phyloP scores from a whole-genome alignment of 2,888 invertebrate species.

The Pelosia muscerda region DNA sequence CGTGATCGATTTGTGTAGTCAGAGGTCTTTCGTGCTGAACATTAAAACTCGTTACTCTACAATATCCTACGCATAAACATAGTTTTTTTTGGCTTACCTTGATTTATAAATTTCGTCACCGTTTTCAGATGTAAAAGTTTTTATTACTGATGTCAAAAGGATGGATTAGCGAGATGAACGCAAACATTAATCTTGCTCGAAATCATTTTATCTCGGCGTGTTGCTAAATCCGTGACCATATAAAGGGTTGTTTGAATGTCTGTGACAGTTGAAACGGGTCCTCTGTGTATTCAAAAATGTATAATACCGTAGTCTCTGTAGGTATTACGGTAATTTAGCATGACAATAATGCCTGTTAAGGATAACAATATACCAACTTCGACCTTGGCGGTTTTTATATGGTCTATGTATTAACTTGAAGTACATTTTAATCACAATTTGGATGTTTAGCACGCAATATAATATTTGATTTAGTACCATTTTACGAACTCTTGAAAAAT shows the following conservation, averaged over 20 bases:
- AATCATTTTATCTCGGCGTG: background rate
- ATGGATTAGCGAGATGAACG: background rate
- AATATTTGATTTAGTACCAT: too few relatives aligned
- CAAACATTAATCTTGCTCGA: background rate
- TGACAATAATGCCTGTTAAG: background rate
- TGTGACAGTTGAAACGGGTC: background rate
- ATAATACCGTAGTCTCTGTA: background rate
- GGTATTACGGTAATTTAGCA: background rate
- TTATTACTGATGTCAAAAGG: background rate
- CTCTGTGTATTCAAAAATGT: background rate
- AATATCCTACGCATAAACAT: background rate
- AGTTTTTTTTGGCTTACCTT: background rate
- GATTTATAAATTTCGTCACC: background rate
- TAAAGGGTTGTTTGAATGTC: background rate
- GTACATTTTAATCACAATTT: background rate
- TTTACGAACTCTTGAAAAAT: too few relatives aligned
- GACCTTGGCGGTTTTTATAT: background rate
- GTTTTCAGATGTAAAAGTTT: background rate
- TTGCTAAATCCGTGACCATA: background rate
- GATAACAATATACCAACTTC: background rate
- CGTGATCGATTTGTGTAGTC: background rate
- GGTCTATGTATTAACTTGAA: too few relatives aligned
- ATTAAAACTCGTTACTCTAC: background rate
- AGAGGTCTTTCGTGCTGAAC: background rate
- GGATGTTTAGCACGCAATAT: too few relatives aligned